Conservation (phyloP, 2,797 vertebrate genomes). For the Columba guinea region DNA sequence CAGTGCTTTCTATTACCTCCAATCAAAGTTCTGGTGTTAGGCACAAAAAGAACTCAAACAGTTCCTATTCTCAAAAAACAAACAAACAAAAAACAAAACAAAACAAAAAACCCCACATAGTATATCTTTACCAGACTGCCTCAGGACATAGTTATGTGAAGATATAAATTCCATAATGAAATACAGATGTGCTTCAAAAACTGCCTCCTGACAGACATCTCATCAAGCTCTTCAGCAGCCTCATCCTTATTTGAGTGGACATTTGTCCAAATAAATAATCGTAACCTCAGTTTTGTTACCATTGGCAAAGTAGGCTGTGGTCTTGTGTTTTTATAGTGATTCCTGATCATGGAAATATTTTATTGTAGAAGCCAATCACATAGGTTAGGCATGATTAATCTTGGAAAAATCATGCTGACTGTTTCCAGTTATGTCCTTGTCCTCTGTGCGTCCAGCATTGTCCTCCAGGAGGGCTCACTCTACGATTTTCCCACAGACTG, state of each 20-base stretch:
- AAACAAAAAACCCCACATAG: not conserved
- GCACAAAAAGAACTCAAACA: not conserved
- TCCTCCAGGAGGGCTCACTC: not conserved
- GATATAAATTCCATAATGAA: not conserved
- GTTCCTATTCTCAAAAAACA: not conserved
- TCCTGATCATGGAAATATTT: not conserved
- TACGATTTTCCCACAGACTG: not conserved
- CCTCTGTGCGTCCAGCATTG: not conserved
- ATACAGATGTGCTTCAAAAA: not conserved
- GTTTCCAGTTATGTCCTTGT: not conserved
- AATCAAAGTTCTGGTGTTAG: not conserved
- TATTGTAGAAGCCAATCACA: not conserved
- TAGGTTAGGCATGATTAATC: not conserved
- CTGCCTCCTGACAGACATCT: not conserved
- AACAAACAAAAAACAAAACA: not conserved
- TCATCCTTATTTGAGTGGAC: not conserved
- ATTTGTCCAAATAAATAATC: not conserved
- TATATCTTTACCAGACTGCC: not conserved
- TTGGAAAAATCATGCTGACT: not conserved
- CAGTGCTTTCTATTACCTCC: not conserved
- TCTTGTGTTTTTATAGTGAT: not conserved
- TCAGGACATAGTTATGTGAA: not conserved
- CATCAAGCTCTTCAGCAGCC: not conserved
- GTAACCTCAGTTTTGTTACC: not conserved
- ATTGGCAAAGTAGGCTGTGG: not conserved